Conservation (phyloP, 1,140 invertebrate species). For the Proales similis region DNA sequence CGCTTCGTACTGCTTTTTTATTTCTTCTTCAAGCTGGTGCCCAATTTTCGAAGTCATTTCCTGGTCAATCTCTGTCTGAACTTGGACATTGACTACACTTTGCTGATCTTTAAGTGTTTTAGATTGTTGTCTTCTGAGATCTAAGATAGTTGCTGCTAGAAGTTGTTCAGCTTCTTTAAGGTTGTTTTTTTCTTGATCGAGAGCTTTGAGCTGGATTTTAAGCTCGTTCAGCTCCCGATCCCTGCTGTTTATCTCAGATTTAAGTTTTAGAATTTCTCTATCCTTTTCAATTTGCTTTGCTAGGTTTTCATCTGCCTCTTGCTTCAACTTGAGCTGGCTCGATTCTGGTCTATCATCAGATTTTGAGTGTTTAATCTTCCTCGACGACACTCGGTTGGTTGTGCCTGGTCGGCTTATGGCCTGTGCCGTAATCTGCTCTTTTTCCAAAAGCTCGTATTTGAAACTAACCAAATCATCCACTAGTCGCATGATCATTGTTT, state of each 20-base stretch:
- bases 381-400: background rate
- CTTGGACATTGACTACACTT: no score
- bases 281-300: background rate
- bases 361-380: background rate
- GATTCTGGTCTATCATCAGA: background rate
- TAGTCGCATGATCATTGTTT: conserved; percentile 9
- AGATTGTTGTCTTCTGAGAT: no score
- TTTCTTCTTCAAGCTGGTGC: no score
- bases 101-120: no score
- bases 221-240: no score
- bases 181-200: no score
- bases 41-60: no score
- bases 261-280: background rate
- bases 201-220: no score
- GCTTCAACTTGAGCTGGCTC: background rate
- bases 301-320: background rate
- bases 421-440: background rate
- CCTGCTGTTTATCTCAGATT: background rate
- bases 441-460: conserved; percentile 30
- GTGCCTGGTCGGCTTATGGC: conserved; percentile 19
- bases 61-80: no score
- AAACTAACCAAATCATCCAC: conserved; percentile 3
- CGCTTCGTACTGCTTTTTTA: no score
- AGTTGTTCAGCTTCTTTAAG: no score
- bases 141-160: no score